These are phyloP conservation scores for Neosalanx taihuensis DNA, from an alignment of 2,797 vertebrate species.

Conservation along the genomic window DNA sequence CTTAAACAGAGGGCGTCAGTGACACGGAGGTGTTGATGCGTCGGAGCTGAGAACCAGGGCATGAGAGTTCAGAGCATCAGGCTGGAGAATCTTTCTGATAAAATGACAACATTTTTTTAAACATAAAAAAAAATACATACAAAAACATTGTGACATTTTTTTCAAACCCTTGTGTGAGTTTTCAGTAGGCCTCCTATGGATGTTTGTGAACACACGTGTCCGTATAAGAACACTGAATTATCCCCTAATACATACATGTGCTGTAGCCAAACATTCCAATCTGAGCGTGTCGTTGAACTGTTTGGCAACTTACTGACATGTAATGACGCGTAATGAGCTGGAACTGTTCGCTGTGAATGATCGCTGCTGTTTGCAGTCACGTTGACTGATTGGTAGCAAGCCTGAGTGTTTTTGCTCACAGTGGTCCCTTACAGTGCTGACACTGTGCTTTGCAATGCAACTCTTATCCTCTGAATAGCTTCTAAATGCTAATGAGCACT, in stretches of 20 bases:
- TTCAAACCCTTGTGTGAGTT: no score
- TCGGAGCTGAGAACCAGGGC: neutral
- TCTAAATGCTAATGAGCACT: no score
- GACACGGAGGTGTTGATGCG: no score
- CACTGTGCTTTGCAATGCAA: no score
- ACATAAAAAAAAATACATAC: neutral
- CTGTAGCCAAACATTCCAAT: neutral
- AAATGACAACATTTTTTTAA: neutral
- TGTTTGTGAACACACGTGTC: no score
- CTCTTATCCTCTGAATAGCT: no score
- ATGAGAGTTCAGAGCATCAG: no score
- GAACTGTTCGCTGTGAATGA: neutral
- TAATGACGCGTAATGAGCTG: neutral
- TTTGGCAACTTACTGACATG: neutral
- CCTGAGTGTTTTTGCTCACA: neutral
- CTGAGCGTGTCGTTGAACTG: neutral
- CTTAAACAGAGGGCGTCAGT: neutral
- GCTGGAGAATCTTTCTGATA: no score
- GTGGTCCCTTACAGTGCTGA: neutral
- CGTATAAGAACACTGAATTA: no score
- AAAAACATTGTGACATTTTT: no score
- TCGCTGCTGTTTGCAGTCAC: neutral
- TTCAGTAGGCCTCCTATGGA: no score
- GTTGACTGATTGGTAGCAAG: neutral
- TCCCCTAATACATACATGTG: neutral